Evolutionary conservation across 2,888 invertebrate genomes (phyloP).

Genomic region (Diarsia dahlii): DNA sequence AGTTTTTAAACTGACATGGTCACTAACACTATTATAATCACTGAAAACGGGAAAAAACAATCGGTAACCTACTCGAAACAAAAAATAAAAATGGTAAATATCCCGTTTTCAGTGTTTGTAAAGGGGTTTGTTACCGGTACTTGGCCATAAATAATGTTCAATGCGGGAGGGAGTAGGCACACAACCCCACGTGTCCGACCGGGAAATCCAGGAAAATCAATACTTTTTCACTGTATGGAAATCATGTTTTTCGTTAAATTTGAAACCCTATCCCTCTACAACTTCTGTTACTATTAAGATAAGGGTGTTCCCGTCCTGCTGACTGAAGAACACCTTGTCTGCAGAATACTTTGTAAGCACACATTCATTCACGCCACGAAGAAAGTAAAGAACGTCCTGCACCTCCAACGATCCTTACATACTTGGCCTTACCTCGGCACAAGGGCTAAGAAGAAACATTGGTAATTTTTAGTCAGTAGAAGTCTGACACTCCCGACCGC

Average conservation of each 20-base stretch:
- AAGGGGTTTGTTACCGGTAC: background rate
- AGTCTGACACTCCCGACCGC: too few species aligned
- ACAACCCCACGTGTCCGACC: background rate
- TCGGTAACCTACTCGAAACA: too few species aligned
- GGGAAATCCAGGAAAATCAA: background rate
- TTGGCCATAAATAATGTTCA: background rate
- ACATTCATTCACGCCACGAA: background rate
- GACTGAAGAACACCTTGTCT: background rate
- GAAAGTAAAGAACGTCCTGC: background rate
- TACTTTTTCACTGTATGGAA: background rate
- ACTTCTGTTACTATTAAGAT: background rate
- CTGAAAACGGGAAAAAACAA: too few species aligned
- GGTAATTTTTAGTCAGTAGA: too few species aligned
- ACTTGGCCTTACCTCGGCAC: too few species aligned
- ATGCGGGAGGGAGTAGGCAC: background rate
- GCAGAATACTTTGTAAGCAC: background rate
- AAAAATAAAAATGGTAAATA: too few species aligned
- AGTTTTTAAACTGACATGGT: too few species aligned
- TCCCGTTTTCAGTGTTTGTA: too few species aligned
- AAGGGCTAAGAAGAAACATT: too few species aligned
- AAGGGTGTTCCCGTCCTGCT: background rate
- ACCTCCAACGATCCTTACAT: background rate
- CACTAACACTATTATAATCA: too few species aligned
- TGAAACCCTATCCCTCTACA: background rate
- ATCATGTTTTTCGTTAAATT: background rate